phyloP scores from a whole-genome alignment of 2,797 vertebrate genomes.

The Hoplostethus mediterraneus region DNA sequence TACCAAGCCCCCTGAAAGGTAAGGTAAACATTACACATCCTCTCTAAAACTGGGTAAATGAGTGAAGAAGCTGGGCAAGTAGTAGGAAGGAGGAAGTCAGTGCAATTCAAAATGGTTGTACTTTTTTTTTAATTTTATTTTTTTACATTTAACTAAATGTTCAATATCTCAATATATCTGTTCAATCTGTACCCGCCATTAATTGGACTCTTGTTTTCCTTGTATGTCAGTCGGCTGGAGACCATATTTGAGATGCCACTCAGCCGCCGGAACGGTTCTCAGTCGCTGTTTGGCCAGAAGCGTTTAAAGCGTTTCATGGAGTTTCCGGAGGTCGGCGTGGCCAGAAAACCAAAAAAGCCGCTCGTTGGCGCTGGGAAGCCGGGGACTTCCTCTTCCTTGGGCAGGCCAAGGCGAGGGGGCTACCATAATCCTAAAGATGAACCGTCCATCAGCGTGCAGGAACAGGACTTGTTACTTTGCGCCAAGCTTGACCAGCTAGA shows the following conservation, averaged over 20 bases:
- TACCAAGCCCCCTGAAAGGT: slow-evolving; percentile 90
- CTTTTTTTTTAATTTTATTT: too few relatives aligned
- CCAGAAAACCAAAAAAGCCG: slow-evolving; percentile 83
- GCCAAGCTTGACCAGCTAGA: slow-evolving; percentile 82
- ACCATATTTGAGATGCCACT: slow-evolving; percentile 92
- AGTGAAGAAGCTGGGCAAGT: not conserved
- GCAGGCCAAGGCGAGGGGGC: slow-evolving; percentile 74
- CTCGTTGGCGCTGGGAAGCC: slow-evolving; percentile 71
- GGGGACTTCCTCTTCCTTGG: slow-evolving; percentile 33
- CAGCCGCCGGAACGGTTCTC: slow-evolving; percentile 85
- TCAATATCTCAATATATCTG: too few relatives aligned
- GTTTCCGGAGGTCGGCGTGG: slow-evolving; percentile 87
- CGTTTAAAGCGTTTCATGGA: slow-evolving; percentile 88
- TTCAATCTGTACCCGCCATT: not conserved
- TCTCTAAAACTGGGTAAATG: not conserved
- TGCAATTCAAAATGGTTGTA: too few relatives aligned
- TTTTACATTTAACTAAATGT: too few relatives aligned
- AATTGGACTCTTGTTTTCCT: not conserved
- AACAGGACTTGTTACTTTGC: slow-evolving; percentile 83
- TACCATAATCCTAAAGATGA: slow-evolving; percentile 65
- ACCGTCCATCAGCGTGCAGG: slow-evolving; percentile 57
- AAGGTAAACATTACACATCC: slow-evolving; percentile 42
- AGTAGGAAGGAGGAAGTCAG: too few relatives aligned
- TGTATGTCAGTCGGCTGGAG: slow-evolving; percentile 86
- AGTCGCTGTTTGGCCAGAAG: slow-evolving; percentile 87